These are phyloP conservation scores for Forbesichthys agassizii DNA, from an alignment of 2,113 vertebrate species.

Conservation along the genomic window DNA sequence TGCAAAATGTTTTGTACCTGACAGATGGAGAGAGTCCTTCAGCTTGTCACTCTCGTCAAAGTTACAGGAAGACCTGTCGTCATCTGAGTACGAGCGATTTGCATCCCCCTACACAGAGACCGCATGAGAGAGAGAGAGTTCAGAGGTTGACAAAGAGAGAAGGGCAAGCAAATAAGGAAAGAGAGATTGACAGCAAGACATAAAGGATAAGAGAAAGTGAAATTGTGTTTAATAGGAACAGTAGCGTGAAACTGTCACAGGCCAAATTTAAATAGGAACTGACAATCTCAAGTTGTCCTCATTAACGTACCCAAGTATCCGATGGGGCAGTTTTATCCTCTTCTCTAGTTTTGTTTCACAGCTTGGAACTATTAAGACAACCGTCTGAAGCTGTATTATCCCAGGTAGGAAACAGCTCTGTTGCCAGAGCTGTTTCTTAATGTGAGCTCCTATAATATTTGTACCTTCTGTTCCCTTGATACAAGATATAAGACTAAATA, in stretches of 20 bases:
- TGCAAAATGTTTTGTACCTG: conserved; percentile 71
- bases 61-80: conserved; percentile 92
- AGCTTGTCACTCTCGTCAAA: conserved; percentile 89
- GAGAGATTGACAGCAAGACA: conserved; percentile 7
- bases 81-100: conserved; percentile 94
- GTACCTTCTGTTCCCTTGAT: too few relatives aligned
- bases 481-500: too few relatives aligned
- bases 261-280: conserved; percentile 20
- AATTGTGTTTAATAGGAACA: not conserved
- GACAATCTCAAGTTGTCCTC: conserved; percentile 5
- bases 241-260: conserved; percentile 23
- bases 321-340: not conserved
- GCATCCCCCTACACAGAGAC: conserved; percentile 85
- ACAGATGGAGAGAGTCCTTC: conserved; percentile 81
- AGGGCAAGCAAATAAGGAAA: not conserved
- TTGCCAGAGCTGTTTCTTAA: too few relatives aligned
- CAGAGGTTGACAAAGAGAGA: not conserved
- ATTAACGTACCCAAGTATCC: conserved; percentile 1
- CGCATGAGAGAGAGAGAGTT: conserved; percentile 4
- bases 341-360: conserved; percentile 6
- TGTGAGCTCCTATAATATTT: too few relatives aligned
- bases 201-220: not conserved
- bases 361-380: conserved; percentile 22
- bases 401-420: not conserved
- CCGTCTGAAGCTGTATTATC: not conserved